Evolutionary conservation across 2,113 vertebrate species (phyloP), one percentile per base, ranked within the genome.

Genomic region (Conger conger): DNA sequence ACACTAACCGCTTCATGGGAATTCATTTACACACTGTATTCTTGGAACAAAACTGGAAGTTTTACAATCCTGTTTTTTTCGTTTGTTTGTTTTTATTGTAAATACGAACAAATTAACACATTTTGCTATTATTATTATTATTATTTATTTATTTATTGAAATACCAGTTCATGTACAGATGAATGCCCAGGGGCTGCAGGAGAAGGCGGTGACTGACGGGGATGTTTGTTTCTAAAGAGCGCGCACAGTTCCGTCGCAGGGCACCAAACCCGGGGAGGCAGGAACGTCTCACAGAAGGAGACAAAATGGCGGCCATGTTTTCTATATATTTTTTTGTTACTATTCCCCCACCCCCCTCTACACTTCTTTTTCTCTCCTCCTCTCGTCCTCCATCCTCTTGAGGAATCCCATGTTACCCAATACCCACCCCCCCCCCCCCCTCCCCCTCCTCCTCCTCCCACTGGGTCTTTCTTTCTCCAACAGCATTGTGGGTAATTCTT

Each of bases 141-240:
- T 42, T 42, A 6, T 42, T 42, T 2, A 42, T 13, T 50, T 50
- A 11, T 15, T 13, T 50, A 13, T 50, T 50, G n/a, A n/a, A n/a
- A n/a, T n/a, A n/a, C n/a, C n/a, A n/a, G n/a, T n/a, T 50, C 45
- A 79, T 36, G 57, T 84, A 84, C 83, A 80, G 80, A 84, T 84
- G 54, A 84, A 63, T 84, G 23, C 79, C 83, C 38, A 63, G 42
- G 36, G 27, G 18, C 17, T 79, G 83, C 27, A 17, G 57, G 57
- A 8, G 36, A n/a, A 76, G 83, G 38, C 11, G 45, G 36, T 60
- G 83, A 23, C 35, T 84, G 37, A 80, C 9, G 27, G 68, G 3
- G 15, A 80, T 45, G 54, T 63, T 17, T 13, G 45, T 11, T 80
- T 84, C 76, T 84, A 23, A 84, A 63, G 53, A 76, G 77, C 57